Percentiles rank a stretch among this genome's conserved stretches.
Conservation (phyloP, 2,888 invertebrate genomes). For the Drosophila lutescens region DNA sequence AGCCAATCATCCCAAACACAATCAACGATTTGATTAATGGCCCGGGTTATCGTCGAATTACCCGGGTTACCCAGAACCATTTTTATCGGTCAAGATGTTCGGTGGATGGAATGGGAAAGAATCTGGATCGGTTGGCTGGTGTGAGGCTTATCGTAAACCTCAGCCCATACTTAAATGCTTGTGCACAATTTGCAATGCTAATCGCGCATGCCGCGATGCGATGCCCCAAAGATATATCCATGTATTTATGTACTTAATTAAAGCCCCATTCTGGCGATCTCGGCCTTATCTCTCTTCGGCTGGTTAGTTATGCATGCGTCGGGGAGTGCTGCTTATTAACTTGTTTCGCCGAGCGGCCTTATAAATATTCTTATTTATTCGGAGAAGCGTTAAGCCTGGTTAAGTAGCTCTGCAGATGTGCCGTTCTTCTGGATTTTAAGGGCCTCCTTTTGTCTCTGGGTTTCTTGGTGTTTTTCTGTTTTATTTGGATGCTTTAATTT, state of each 20-base stretch:
- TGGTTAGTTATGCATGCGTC: conserved; percentile 65
- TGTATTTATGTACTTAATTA: conserved; percentile 73
- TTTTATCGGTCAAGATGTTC: conserved; percentile 22
- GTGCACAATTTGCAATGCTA: conserved; percentile 69
- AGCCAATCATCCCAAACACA: neutral
- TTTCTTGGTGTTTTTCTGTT: neutral
- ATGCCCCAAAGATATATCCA: conserved; percentile 26
- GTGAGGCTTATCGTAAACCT: conserved; percentile 73
- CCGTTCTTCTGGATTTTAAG: conserved; percentile 12
- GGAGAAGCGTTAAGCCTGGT: conserved; percentile 7
- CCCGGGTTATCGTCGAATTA: conserved; percentile 13
- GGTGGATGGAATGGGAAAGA: neutral
- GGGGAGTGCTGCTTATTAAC: conserved; percentile 69
- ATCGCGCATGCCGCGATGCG: conserved; percentile 37
- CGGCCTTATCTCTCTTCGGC: conserved; percentile 33
- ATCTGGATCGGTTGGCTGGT: conserved; percentile 46
- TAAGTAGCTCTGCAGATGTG: conserved; percentile 32
- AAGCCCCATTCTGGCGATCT: conserved; percentile 60
- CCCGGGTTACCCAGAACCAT: conserved; percentile 6
- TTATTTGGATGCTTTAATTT: conserved; percentile 55
- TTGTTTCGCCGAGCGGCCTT: conserved; percentile 60
- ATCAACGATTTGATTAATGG: conserved; percentile 26
- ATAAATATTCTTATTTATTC: conserved; percentile 65
- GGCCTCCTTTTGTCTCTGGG: conserved; percentile 3
- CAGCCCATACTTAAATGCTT: conserved; percentile 39